Evolutionary conservation across 2,888 invertebrate genomes (phyloP).

Genomic region (Lasioglossum lativentre): DNA sequence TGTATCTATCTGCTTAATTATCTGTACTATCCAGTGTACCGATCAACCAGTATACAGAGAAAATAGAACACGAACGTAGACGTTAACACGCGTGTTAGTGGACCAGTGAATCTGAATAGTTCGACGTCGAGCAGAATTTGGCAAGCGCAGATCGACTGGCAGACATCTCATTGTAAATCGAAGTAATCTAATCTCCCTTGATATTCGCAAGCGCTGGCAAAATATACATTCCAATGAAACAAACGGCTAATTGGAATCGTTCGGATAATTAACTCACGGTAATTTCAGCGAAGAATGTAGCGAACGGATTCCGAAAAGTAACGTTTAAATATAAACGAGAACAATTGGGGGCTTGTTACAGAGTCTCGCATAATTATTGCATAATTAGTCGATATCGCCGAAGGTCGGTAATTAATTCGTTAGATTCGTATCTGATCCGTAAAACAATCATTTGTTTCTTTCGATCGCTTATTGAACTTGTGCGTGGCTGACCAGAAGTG

Average conservation of each 20-base stretch:
- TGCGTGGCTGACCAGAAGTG: background rate
- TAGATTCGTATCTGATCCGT: background rate
- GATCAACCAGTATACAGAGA: background rate
- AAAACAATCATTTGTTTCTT: background rate
- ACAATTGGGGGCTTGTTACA: background rate
- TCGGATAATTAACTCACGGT: background rate
- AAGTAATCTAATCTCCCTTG: background rate
- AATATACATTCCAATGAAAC: conserved; percentile 1
- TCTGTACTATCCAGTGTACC: background rate
- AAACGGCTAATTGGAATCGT: conserved; percentile 19
- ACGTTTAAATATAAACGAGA: conserved; percentile 1
- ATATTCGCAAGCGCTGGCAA: background rate
- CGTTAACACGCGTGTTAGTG: background rate
- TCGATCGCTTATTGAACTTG: background rate
- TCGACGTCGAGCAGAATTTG: conserved; percentile 32
- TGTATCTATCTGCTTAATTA: background rate
- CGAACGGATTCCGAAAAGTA: background rate
- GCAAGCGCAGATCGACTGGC: conserved; percentile 18
- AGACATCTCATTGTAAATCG: conserved; percentile 27
- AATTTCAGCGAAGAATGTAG: background rate
- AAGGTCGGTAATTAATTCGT: background rate
- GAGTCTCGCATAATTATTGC: background rate
- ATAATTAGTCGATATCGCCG: background rate
- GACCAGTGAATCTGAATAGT: background rate
- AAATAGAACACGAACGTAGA: conserved; percentile 25